These are phyloP conservation scores for Saccostrea cuccullata DNA, from an alignment of 1,140 invertebrate genomes.

Conservation along the genomic window DNA sequence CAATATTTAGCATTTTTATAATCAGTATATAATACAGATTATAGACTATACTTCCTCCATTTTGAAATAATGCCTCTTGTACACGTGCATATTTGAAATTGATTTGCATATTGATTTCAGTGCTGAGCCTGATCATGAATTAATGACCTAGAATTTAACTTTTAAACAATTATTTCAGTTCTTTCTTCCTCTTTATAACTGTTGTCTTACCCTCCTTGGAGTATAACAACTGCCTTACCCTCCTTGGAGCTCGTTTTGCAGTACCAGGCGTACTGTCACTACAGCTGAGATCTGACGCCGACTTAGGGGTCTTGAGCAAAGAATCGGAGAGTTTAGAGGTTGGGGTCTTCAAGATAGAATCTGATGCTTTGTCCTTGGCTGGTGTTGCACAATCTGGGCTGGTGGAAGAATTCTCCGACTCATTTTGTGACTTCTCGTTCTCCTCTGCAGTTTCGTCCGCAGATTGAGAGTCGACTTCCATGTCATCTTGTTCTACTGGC, in stretches of 20 bases:
- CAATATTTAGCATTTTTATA: too few relatives aligned
- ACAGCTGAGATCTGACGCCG: background rate
- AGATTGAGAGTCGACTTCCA: conserved; percentile 5
- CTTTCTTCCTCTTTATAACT: too few relatives aligned
- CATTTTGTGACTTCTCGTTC: background rate
- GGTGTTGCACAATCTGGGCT: conserved; percentile 1
- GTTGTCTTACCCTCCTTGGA: too few relatives aligned
- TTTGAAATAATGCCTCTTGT: background rate
- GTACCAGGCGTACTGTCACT: conserved; percentile 18
- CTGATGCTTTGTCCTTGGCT: background rate
- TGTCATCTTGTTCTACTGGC: background rate
- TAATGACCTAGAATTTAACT: too few relatives aligned
- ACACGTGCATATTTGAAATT: background rate
- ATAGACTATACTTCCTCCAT: too few relatives aligned
- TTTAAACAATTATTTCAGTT: too few relatives aligned
- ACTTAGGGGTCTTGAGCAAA: background rate
- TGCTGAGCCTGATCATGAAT: too few relatives aligned
- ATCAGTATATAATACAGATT: too few relatives aligned
- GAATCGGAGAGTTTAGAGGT: conserved; percentile 11
- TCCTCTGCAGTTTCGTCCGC: background rate
- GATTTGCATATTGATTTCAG: background rate
- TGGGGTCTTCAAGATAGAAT: background rate
- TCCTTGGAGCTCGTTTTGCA: background rate
- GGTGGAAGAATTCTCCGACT: background rate
- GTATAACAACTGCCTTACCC: background rate